These are phyloP conservation scores for Echinometra lucunter DNA, from an alignment of 53 echinoderm and acorn worm species.

Conservation along the genomic window DNA sequence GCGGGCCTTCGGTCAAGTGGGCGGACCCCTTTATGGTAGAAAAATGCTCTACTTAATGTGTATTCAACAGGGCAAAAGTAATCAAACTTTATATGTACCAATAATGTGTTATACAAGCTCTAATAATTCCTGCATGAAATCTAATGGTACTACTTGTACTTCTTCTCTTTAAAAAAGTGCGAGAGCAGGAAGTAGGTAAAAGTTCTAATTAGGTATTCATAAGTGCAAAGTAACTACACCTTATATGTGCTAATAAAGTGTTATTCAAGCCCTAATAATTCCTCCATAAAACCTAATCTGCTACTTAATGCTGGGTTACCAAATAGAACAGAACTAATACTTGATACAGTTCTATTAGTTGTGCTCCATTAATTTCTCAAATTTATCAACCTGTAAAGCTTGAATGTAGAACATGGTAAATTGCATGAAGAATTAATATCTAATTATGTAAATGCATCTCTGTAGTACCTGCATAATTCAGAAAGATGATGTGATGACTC, in stretches of 20 bases:
- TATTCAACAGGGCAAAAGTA: not conserved
- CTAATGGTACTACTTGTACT: too few relatives aligned
- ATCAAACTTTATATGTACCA: not conserved
- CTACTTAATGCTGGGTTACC: not conserved
- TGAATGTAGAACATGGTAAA: not conserved
- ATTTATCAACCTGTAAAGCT: conserved; percentile 5
- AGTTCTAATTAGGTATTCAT: not conserved
- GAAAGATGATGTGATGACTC: not conserved
- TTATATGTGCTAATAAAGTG: not conserved
- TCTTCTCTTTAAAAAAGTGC: too few relatives aligned
- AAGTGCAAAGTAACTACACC: not conserved
- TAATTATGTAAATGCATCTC: conserved; percentile 32
- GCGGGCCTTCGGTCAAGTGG: too few relatives aligned
- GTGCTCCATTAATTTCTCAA: conserved; percentile 8
- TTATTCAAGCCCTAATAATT: not conserved
- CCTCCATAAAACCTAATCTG: not conserved
- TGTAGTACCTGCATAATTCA: not conserved
- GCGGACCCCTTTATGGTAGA: too few relatives aligned
- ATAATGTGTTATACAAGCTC: not conserved
- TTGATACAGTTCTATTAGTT: conserved; percentile 34
- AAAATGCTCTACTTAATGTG: not conserved
- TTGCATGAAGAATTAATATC: conserved; percentile 24
- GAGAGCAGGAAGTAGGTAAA: too few relatives aligned
- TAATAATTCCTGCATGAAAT: not conserved
- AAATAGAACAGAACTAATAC: conserved; percentile 52